These are phyloP conservation scores for Eublepharis macularius DNA, from an alignment of 2,113 vertebrate species.

Conservation along the genomic window DNA sequence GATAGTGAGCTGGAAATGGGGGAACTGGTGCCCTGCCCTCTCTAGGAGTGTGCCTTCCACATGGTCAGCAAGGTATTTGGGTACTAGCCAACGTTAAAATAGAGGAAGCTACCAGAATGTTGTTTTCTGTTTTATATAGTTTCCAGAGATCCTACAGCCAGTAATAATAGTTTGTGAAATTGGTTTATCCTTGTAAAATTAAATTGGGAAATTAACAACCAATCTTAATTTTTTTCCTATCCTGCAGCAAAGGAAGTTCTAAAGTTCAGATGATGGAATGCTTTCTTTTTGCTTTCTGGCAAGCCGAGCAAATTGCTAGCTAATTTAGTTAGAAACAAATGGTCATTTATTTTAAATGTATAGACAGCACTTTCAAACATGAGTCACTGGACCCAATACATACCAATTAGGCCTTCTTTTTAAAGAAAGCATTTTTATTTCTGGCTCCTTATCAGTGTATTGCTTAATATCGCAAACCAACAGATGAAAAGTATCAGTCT, in stretches of 20 bases:
- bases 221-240: conserved; percentile 41
- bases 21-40: neutral
- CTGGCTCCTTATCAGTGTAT: conserved; percentile 43
- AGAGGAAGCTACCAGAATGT: conserved; percentile 6
- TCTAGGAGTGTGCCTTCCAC: neutral
- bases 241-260: conserved; percentile 51
- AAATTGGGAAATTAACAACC: conserved; percentile 37
- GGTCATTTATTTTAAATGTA: conserved; percentile 52
- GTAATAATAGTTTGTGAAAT: conserved; percentile 7
- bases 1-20: neutral
- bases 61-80: neutral
- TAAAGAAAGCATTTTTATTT: conserved; percentile 33
- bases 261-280: conserved; percentile 54
- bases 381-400: conserved; percentile 22
- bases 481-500: conserved; percentile 35
- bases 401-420: conserved; percentile 40
- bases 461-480: conserved; percentile 51
- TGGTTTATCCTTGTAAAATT: conserved; percentile 46
- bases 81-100: neutral
- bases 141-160: conserved; percentile 19
- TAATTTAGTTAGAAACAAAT: conserved; percentile 58
- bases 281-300: conserved; percentile 56
- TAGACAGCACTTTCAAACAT: conserved; percentile 42
- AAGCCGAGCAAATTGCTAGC: conserved; percentile 49
- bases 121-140: conserved; percentile 23